A percentile compares a stretch with the other conserved stretches of the same genome.
Evolutionary conservation across 2,113 vertebrate genomes (phyloP).

Genomic region (Crotalus horridus): DNA sequence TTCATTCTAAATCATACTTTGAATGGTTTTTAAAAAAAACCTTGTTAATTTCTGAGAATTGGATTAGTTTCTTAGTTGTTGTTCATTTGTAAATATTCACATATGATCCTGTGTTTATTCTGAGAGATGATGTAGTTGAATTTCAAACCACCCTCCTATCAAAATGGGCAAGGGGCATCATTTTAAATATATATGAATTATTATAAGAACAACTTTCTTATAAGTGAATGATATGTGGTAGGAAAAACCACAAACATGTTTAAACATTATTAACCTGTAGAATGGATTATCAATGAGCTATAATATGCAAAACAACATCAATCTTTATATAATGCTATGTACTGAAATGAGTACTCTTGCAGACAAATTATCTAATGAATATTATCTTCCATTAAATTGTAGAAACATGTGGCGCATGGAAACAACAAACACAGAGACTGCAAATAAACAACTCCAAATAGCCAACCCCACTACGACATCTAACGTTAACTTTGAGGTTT

Average conservation of each 20-base stretch:
- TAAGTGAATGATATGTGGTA: not conserved
- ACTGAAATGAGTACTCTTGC: conserved; percentile 27
- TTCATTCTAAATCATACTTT: not conserved
- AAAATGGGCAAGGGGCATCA: not conserved
- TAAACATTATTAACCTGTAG: conserved; percentile 18
- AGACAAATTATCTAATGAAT: conserved; percentile 33
- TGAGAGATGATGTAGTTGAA: not conserved
- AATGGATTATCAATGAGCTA: not conserved
- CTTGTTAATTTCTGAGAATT: not conserved
- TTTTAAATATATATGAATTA: not conserved
- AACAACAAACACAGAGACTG: not conserved
- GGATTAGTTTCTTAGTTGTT: not conserved
- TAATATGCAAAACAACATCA: conserved; percentile 6
- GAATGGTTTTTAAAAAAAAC: not conserved
- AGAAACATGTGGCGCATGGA: not conserved
- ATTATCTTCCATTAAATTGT: conserved; percentile 6
- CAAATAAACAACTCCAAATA: not conserved
- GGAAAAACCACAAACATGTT: not conserved
- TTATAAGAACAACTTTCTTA: not conserved
- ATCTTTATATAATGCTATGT: fast-evolving
- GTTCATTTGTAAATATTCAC: not conserved
- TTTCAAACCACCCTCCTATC: not conserved
- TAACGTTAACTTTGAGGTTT: conserved; percentile 29
- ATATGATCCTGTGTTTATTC: not conserved
- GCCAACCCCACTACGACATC: not conserved